A percentile compares a stretch with the other conserved stretches of the same genome.
Conservation (phyloP, 2,888 invertebrate species). For the Acanthosoma haemorrhoidale region DNA sequence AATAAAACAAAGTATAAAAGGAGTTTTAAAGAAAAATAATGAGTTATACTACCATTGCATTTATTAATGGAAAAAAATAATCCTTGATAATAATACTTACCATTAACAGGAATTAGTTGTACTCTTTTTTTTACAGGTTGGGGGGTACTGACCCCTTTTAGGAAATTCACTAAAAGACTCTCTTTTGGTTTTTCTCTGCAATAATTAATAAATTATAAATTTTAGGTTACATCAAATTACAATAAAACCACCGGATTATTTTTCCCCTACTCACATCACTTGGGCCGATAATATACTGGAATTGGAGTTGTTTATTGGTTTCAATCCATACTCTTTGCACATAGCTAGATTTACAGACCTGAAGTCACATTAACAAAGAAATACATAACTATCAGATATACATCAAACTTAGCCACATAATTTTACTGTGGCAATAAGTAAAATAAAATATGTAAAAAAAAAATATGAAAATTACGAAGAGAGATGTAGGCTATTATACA, state of each 20-base stretch:
- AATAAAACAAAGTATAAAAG: too few relatives aligned
- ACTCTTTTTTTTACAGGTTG: slow-evolving; percentile 18
- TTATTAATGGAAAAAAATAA: neutral
- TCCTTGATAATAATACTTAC: neutral
- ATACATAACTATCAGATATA: too few relatives aligned
- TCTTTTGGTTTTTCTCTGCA: slow-evolving; percentile 30
- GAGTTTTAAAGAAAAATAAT: too few relatives aligned
- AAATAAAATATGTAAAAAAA: neutral
- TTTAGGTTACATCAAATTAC: neutral
- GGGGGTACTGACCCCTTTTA: slow-evolving; percentile 15
- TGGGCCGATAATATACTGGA: neutral
- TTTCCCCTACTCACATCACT: neutral
- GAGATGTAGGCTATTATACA: too few relatives aligned
- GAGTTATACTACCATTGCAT: too few relatives aligned
- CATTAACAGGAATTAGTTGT: neutral
- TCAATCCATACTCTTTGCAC: slow-evolving; percentile 14
- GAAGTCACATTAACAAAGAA: too few relatives aligned
- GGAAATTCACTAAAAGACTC: slow-evolving; percentile 26
- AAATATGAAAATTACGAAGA: too few relatives aligned
- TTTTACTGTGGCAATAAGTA: too few relatives aligned
- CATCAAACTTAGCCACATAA: too few relatives aligned
- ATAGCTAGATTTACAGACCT: slow-evolving; percentile 4
- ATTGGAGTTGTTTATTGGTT: neutral
- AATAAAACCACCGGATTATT: neutral
- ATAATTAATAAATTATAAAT: neutral